A percentile compares a stretch with the other conserved stretches of the same genome.
phyloP scores from a whole-genome alignment of 2,888 invertebrate species.

The Xylocampa areola region DNA sequence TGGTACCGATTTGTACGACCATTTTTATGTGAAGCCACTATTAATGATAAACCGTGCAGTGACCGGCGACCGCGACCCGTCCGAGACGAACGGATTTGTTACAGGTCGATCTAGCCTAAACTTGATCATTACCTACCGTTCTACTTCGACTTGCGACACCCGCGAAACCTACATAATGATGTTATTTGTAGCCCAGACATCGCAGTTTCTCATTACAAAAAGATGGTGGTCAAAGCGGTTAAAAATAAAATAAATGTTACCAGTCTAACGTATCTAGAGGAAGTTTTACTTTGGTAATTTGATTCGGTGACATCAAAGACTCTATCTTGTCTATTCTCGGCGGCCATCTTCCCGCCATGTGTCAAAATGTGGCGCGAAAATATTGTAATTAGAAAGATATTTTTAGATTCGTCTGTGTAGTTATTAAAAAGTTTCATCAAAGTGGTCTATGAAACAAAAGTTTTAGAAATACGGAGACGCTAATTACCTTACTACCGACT shows the following conservation, averaged over 20 bases:
- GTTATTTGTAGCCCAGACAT: not conserved
- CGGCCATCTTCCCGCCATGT: slow-evolving; percentile 66
- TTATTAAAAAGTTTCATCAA: slow-evolving; percentile 49
- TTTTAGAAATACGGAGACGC: slow-evolving; percentile 3
- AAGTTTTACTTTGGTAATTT: slow-evolving; percentile 81
- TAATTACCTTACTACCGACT: slow-evolving; percentile 37
- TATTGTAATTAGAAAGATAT: slow-evolving; percentile 54
- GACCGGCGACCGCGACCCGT: too few relatives aligned
- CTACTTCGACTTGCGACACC: not conserved
- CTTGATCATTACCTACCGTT: not conserved
- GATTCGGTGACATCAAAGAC: slow-evolving; percentile 83
- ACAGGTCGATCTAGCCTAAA: too few relatives aligned
- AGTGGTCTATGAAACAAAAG: slow-evolving; percentile 39
- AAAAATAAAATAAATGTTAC: slow-evolving; percentile 45
- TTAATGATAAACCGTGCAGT: too few relatives aligned
- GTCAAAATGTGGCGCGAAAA: slow-evolving; percentile 71
- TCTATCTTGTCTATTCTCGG: slow-evolving; percentile 67
- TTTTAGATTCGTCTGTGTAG: slow-evolving; percentile 43
- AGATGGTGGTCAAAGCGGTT: slow-evolving; percentile 18
- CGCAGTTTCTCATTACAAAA: slow-evolving; percentile 20
- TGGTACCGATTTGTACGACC: too few relatives aligned
- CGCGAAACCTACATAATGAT: not conserved
- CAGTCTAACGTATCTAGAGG: slow-evolving; percentile 63
- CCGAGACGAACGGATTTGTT: too few relatives aligned
- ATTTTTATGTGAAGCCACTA: too few relatives aligned